Conservation (phyloP, 2,888 invertebrate genomes). For the Limenitis camilla region DNA sequence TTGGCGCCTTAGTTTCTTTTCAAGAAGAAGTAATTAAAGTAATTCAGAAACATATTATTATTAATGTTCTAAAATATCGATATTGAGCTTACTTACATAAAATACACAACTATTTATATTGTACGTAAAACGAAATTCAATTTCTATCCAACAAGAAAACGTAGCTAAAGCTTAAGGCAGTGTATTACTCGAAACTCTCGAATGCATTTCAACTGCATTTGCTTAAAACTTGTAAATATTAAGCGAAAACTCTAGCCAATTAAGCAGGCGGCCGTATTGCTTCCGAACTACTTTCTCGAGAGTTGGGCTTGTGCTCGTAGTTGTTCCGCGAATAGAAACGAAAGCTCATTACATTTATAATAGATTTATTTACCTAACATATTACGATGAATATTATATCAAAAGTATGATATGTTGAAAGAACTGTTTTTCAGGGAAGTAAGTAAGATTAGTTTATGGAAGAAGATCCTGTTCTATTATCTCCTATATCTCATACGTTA, state of each 20-base stretch:
- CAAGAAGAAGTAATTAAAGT: no score
- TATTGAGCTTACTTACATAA: neutral
- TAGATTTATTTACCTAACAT: constrained; percentile 39
- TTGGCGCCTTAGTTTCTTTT: no score
- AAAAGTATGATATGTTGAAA: neutral
- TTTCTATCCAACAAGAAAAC: constrained; percentile 35
- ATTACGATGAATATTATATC: neutral
- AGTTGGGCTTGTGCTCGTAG: constrained; percentile 35
- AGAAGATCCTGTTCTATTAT: no score
- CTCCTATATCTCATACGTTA: no score
- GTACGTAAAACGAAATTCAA: constrained; percentile 30
- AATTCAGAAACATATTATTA: no score
- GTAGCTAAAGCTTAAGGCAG: constrained; percentile 31
- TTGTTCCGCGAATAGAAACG: constrained; percentile 41
- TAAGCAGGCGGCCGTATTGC: constrained; percentile 51
- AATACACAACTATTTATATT: neutral
- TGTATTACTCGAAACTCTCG: constrained; percentile 39
- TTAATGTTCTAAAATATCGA: neutral
- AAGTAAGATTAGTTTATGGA: no score
- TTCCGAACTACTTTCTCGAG: constrained; percentile 47
- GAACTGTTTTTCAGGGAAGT: neutral
- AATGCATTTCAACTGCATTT: constrained; percentile 48
- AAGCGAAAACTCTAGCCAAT: constrained; percentile 61
- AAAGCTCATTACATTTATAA: constrained; percentile 45
- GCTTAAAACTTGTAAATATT: constrained; percentile 59